Percentiles rank a stretch among this genome's conserved stretches.
Evolutionary conservation across 2,888 invertebrate genomes (phyloP).

Genomic region (Portevinia maculata): DNA sequence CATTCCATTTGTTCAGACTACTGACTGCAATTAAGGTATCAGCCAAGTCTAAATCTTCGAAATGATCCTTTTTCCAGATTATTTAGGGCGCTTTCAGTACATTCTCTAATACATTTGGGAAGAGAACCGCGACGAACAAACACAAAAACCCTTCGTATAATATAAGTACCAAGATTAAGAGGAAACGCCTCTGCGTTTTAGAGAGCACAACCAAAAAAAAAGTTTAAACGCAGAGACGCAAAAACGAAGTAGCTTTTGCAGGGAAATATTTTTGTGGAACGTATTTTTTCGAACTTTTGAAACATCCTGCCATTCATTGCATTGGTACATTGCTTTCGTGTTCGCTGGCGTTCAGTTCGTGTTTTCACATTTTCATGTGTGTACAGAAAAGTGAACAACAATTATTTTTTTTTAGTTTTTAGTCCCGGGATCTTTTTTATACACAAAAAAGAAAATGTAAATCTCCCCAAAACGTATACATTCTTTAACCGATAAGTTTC

Average conservation of each 20-base stretch:
- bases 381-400: constrained; percentile 32
- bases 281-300: constrained; percentile 19
- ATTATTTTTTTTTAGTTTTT: constrained; percentile 1
- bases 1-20: too few relatives aligned
- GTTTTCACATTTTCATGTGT: constrained; percentile 62
- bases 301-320: constrained; percentile 48
- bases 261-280: constrained; percentile 42
- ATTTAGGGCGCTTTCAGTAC: too few relatives aligned
- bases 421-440: constrained; percentile 16
- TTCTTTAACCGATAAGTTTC: background rate
- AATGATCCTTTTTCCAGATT: too few relatives aligned
- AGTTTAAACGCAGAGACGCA: too few relatives aligned
- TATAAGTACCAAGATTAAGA: too few relatives aligned
- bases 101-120: too few relatives aligned
- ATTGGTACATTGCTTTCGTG: constrained; percentile 60
- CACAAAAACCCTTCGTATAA: too few relatives aligned
- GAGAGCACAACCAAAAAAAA: too few relatives aligned
- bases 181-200: too few relatives aligned
- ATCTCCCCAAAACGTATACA: background rate
- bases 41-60: too few relatives aligned
- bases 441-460: background rate
- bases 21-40: too few relatives aligned
- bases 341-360: constrained; percentile 54
- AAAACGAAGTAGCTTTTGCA: constrained; percentile 19
- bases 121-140: too few relatives aligned